Conservation (phyloP, 35 echinoderm and acorn worm species). For the Ophiothrix spiculata region DNA sequence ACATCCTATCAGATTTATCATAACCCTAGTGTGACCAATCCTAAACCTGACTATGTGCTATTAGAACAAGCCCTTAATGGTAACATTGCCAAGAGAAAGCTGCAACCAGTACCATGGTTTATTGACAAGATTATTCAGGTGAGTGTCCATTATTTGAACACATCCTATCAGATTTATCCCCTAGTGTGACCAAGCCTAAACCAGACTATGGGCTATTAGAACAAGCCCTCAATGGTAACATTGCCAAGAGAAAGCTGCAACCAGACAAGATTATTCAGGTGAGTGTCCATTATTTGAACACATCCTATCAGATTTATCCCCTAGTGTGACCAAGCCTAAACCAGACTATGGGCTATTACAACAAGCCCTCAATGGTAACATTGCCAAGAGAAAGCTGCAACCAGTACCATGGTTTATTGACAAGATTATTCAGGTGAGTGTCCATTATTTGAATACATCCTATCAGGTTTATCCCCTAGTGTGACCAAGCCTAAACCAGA, state of each 20-base stretch:
- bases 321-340: constrained; percentile 73
- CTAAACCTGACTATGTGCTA: constrained; percentile 74
- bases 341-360: constrained; percentile 77
- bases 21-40: constrained; percentile 79
- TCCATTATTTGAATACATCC: constrained; percentile 95
- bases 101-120: constrained; percentile 92
- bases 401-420: constrained; percentile 95
- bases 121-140: constrained; percentile 99
- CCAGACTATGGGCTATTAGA: constrained; percentile 77
- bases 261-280: constrained; percentile 96
- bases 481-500: constrained; percentile 84
- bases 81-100: constrained; percentile 67
- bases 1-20: constrained; percentile 97
- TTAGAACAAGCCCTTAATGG: constrained; percentile 58
- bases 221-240: constrained; percentile 60
- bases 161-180: constrained; percentile 94
- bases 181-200: constrained; percentile 74
- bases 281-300: constrained; percentile 89
- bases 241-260: constrained; percentile 69
- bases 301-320: constrained; percentile 97
- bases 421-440: too few relatives aligned
- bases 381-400: constrained; percentile 73
- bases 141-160: constrained; percentile 82
- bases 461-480: constrained; percentile 88
- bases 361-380: constrained; percentile 62